Percentiles rank a stretch among this genome's conserved stretches.
Evolutionary conservation across 2,888 invertebrate genomes (phyloP).

Genomic region (Gymnoscelis rufifasciata): DNA sequence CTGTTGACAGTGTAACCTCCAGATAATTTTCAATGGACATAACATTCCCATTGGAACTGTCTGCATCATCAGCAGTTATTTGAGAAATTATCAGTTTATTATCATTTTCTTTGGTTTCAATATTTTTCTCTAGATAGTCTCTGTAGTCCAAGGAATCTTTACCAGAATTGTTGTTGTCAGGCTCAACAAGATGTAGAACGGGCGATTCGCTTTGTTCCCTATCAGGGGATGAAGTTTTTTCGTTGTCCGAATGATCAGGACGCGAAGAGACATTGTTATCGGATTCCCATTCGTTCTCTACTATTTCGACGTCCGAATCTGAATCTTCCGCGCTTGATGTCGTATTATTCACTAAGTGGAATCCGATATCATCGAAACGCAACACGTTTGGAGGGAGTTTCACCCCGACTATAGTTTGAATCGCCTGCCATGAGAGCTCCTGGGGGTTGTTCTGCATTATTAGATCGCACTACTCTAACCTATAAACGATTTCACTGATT

Average conservation of each 20-base stretch:
- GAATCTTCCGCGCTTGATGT: conserved; percentile 71
- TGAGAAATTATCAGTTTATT: conserved; percentile 56
- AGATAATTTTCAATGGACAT: conserved; percentile 77
- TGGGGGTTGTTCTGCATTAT: conserved; percentile 80
- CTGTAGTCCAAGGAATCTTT: conserved; percentile 63
- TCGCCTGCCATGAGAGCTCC: conserved; percentile 80
- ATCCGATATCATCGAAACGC: conserved; percentile 76
- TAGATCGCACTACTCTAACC: conserved; percentile 79
- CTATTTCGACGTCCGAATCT: conserved; percentile 76
- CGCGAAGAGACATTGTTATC: conserved; percentile 71
- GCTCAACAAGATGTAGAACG: conserved; percentile 69
- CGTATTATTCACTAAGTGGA: conserved; percentile 70
- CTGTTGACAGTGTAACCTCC: conserved; percentile 74
- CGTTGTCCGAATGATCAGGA: conserved; percentile 71
- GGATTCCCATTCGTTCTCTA: conserved; percentile 75
- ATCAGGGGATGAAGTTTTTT: conserved; percentile 64
- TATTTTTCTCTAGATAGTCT: conserved; percentile 59
- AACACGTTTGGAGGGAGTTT: conserved; percentile 76
- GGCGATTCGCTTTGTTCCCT: conserved; percentile 70
- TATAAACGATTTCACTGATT: conserved; percentile 74
- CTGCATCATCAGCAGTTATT: conserved; percentile 62
- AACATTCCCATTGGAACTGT: conserved; percentile 72
- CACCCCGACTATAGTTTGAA: conserved; percentile 78
- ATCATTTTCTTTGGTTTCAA: conserved; percentile 64
- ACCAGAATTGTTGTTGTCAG: conserved; percentile 67